These are phyloP conservation scores for Drosophila takahashii DNA, from an alignment of 1,140 invertebrate species.

Conservation along the genomic window DNA sequence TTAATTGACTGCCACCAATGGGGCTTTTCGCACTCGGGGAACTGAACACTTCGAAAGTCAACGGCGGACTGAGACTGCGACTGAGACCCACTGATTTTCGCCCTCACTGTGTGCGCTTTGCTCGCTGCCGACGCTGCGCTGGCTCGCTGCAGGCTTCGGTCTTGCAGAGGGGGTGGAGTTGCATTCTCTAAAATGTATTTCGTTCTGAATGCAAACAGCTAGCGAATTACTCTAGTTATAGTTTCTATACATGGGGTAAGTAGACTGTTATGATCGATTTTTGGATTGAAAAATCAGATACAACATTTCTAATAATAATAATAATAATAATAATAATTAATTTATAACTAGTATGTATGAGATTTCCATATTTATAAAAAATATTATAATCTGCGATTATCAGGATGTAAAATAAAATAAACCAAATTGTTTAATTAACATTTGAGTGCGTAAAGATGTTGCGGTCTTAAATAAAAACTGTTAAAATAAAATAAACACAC, in stretches of 20 bases:
- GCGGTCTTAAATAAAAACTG: too few species aligned
- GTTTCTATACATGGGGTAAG: neutral
- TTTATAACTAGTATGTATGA: too few species aligned
- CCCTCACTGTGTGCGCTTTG: slow-evolving; percentile 7
- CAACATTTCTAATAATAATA: too few species aligned
- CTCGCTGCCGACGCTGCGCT: slow-evolving; percentile 6
- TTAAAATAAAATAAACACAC: neutral
- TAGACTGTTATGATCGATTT: too few species aligned
- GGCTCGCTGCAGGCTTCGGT: slow-evolving; percentile 2
- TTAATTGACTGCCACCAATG: slow-evolving; percentile 17
- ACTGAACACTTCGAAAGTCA: slow-evolving; percentile 57
- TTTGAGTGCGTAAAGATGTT: neutral
- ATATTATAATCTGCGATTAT: too few species aligned
- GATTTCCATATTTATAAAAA: too few species aligned
- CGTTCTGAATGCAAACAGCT: neutral
- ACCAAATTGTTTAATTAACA: too few species aligned
- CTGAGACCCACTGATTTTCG: slow-evolving; percentile 35
- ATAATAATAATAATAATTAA: too few species aligned
- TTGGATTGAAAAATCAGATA: too few species aligned
- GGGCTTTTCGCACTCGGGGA: slow-evolving; percentile 21
- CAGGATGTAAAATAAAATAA: too few species aligned
- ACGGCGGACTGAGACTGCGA: slow-evolving; percentile 39
- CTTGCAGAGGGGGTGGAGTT: neutral
- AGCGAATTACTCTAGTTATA: neutral
- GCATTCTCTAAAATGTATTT: neutral